A percentile compares a stretch with the other conserved stretches of the same genome.
Evolutionary conservation across 2,797 vertebrate species (phyloP).

Genomic region (Cryptoblepharus egeriae): DNA sequence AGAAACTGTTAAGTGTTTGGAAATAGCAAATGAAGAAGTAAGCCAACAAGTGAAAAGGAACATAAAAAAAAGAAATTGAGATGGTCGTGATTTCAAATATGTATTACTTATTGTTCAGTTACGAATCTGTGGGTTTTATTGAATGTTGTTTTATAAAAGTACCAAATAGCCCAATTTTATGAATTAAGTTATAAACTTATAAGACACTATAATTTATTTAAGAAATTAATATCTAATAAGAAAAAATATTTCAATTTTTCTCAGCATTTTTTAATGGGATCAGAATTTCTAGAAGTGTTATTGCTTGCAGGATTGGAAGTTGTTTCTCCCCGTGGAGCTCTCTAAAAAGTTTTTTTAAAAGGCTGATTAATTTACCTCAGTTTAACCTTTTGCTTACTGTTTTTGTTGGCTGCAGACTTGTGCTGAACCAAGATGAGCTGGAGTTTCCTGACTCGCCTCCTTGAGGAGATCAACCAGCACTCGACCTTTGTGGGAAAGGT

Average conservation of each 20-base stretch:
- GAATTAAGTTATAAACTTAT: not conserved
- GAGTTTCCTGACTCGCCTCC: conserved; percentile 89
- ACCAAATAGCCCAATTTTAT: not conserved
- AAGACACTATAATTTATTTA: not conserved
- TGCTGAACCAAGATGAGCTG: conserved; percentile 85
- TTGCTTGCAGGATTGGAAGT: not conserved
- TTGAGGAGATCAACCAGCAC: conserved; percentile 93
- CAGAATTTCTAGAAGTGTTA: not conserved
- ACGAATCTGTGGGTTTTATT: not conserved
- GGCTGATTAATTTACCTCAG: not conserved
- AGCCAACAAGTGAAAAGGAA: not conserved
- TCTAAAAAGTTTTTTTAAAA: not conserved
- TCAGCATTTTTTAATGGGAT: not conserved
- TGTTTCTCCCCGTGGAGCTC: not conserved
- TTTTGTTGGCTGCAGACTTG: conserved; percentile 16
- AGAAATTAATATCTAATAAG: not conserved
- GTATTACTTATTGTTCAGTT: not conserved
- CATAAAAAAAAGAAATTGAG: conserved; percentile 1
- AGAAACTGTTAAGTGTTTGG: not conserved
- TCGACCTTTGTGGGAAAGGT: conserved; percentile 92
- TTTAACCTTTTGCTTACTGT: conserved; percentile 31
- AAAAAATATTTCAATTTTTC: not conserved
- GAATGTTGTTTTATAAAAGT: not conserved
- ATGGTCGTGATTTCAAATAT: not conserved
- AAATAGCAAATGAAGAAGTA: conserved; percentile 8